A percentile compares a stretch with the other conserved stretches of the same genome.
These are phyloP conservation scores for Myotis daubentonii DNA, from an alignment of 2,797 vertebrate genomes.

Conservation along the genomic window DNA sequence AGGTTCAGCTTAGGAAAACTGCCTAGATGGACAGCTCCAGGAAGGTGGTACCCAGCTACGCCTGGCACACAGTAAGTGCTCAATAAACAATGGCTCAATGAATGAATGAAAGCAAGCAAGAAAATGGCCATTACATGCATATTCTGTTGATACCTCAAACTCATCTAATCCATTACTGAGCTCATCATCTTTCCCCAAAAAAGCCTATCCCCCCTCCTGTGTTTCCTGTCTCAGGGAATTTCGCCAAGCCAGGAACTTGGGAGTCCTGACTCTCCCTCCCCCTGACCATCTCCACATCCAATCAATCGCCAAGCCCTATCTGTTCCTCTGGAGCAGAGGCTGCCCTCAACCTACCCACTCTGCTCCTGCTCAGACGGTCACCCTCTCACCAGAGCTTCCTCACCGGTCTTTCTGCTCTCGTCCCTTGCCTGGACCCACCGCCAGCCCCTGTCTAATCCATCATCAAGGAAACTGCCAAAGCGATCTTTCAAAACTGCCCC, in stretches of 20 bases:
- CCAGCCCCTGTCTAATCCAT: background rate
- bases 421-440: background rate
- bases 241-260: background rate
- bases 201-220: background rate
- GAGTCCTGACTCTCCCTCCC: background rate
- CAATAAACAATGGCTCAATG: background rate
- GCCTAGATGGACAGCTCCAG: background rate
- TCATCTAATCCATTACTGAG: background rate
- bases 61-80: background rate
- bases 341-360: background rate
- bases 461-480: background rate
- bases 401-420: background rate
- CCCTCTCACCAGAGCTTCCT: background rate
- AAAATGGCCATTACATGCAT: background rate
- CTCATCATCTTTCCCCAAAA: background rate
- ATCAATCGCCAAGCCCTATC: background rate
- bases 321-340: background rate
- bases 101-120: background rate
- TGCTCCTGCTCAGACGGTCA: background rate
- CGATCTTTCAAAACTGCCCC: background rate
- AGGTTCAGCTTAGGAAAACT: background rate
- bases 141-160: background rate
- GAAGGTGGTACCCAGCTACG: background rate
- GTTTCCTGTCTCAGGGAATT: background rate
- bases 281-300: background rate